These are phyloP conservation scores for Aphidius ervi DNA, from an alignment of 1,140 invertebrate species.

Conservation along the genomic window DNA sequence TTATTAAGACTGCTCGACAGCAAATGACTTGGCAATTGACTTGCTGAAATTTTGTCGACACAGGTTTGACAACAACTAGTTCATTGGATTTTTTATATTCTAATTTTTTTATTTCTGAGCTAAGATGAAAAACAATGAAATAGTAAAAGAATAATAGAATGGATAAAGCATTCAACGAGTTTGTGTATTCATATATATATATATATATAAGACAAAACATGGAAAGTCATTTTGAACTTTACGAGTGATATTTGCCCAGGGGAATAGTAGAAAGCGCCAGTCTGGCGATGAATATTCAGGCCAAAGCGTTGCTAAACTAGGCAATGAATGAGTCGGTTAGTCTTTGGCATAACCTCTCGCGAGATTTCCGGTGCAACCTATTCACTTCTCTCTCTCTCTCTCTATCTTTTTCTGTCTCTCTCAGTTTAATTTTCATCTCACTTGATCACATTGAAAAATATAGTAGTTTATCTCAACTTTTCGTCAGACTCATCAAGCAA, in stretches of 20 bases:
- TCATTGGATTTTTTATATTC: too few species aligned
- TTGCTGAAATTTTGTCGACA: too few species aligned
- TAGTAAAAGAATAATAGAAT: too few species aligned
- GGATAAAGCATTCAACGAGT: background rate
- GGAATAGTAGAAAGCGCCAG: constrained; percentile 23
- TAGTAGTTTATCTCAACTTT: background rate
- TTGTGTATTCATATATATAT: constrained; percentile 7
- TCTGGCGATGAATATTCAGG: constrained; percentile 51
- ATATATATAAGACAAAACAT: constrained; percentile 18
- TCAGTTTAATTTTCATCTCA: too few species aligned
- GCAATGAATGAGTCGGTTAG: constrained; percentile 49
- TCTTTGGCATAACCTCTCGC: constrained; percentile 27
- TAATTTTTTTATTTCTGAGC: too few species aligned
- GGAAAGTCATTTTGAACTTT: constrained; percentile 29
- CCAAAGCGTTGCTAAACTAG: constrained; percentile 50
- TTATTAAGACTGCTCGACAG: too few species aligned
- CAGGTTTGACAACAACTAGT: too few species aligned
- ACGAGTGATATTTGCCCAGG: constrained; percentile 37
- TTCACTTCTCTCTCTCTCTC: constrained; percentile 17
- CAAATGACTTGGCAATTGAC: too few species aligned
- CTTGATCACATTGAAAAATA: too few species aligned
- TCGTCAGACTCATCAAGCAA: background rate
- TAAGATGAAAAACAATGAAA: too few species aligned
- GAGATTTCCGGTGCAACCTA: constrained; percentile 30
- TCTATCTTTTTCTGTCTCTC: background rate